Percentiles rank a stretch among this genome's conserved stretches.
Evolutionary conservation across 2,797 vertebrate genomes (phyloP).

Genomic region (Pristis pectinata): DNA sequence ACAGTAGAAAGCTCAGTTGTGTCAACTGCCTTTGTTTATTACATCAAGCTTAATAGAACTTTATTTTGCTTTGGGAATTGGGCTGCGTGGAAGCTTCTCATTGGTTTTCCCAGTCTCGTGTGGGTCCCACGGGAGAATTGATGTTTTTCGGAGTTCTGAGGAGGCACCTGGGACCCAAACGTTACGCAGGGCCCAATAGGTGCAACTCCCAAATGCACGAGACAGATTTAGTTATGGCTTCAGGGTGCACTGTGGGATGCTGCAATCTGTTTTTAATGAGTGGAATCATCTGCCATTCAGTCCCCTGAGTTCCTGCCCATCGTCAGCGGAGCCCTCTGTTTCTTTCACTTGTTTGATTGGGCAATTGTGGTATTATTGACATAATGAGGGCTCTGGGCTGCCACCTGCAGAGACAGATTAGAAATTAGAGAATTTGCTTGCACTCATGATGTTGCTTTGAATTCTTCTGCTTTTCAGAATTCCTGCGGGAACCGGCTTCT

Average conservation of each 20-base stretch:
- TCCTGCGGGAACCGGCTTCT: too few relatives aligned
- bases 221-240: neutral
- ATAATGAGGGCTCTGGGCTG: neutral
- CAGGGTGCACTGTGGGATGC: neutral
- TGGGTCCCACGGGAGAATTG: neutral
- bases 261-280: constrained; percentile 28
- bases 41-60: neutral
- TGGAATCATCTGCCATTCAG: neutral
- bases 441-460: neutral
- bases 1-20: neutral
- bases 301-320: neutral
- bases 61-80: constrained; percentile 5
- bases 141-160: neutral
- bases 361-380: constrained; percentile 11
- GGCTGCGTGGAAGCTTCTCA: neutral
- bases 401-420: neutral
- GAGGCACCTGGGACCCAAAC: neutral
- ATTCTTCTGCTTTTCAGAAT: neutral
- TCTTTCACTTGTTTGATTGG: neutral
- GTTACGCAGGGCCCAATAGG: neutral
- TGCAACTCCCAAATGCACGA: neutral
- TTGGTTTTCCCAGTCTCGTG: neutral
- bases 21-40: neutral
- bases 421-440: neutral
- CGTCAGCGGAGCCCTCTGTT: neutral